Percentiles rank a stretch among this genome's conserved stretches.
These are phyloP conservation scores for Dynastes grantii DNA, from an alignment of 2,888 invertebrate species.

Conservation along the genomic window DNA sequence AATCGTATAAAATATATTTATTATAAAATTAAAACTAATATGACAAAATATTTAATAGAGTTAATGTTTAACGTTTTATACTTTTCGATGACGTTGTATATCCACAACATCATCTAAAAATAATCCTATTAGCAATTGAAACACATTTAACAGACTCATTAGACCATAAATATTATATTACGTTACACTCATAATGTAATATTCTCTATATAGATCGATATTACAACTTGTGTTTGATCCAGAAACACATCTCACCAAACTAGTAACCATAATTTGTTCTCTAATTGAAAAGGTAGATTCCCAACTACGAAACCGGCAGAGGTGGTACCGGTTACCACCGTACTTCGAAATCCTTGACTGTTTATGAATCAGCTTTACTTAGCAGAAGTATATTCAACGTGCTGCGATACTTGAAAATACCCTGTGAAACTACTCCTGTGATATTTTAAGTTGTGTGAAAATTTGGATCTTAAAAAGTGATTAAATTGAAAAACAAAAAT, in stretches of 20 bases:
- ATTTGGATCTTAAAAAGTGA: not conserved
- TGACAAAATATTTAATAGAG: too few species aligned
- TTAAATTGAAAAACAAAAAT: not conserved
- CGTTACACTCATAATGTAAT: not conserved
- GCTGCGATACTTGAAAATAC: not conserved
- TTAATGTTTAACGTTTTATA: too few species aligned
- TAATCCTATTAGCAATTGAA: not conserved
- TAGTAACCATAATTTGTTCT: not conserved
- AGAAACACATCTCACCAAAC: not conserved
- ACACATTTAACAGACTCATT: not conserved
- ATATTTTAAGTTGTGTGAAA: not conserved
- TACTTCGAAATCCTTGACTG: not conserved
- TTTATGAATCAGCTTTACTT: slow-evolving; percentile 6
- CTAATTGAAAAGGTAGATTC: not conserved
- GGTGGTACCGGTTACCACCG: slow-evolving; percentile 10
- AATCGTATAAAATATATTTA: too few species aligned
- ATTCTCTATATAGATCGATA: not conserved
- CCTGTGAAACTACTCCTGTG: not conserved
- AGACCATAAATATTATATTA: slow-evolving; percentile 4
- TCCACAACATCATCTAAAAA: not conserved
- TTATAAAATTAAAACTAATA: too few species aligned
- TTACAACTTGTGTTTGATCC: not conserved
- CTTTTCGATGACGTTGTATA: not conserved
- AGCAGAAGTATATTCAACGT: not conserved
- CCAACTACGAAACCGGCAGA: not conserved